Conservation (phyloP, 2,888 invertebrate species). For the Apotomis betuletana region DNA sequence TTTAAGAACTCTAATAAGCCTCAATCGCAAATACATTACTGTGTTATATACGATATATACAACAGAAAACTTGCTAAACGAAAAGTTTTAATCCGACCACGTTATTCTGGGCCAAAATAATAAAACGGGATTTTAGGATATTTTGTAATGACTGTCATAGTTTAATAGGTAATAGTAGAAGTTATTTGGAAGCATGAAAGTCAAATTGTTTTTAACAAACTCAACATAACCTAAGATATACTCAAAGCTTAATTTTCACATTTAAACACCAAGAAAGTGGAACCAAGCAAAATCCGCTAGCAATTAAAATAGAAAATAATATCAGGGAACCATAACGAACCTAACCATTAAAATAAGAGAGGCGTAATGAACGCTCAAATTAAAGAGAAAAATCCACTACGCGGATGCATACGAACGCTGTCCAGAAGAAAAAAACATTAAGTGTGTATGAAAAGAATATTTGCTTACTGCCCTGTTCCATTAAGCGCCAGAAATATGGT, state of each 20-base stretch:
- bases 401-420: constrained; percentile 15
- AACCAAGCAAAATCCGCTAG: constrained; percentile 59
- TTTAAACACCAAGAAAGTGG: constrained; percentile 52
- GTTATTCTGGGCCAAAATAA: too few relatives aligned
- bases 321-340: constrained; percentile 79
- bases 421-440: constrained; percentile 3
- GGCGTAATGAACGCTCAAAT: constrained; percentile 79
- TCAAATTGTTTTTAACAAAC: too few relatives aligned
- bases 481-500: constrained; percentile 63
- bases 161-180: too few relatives aligned
- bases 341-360: constrained; percentile 81
- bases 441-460: background rate
- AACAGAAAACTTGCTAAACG: too few relatives aligned
- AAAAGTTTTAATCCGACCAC: too few relatives aligned
- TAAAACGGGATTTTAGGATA: too few relatives aligned
- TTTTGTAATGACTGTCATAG: too few relatives aligned
- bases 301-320: constrained; percentile 78
- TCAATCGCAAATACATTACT: too few relatives aligned
- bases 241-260: background rate
- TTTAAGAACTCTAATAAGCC: too few relatives aligned
- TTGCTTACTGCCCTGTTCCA: background rate
- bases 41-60: too few relatives aligned
- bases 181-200: too few relatives aligned
- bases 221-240: too few relatives aligned
- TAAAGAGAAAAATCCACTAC: constrained; percentile 55